These are phyloP conservation scores for Brevipalpus yothersi DNA, from an alignment of 1,140 invertebrate species.

Conservation along the genomic window DNA sequence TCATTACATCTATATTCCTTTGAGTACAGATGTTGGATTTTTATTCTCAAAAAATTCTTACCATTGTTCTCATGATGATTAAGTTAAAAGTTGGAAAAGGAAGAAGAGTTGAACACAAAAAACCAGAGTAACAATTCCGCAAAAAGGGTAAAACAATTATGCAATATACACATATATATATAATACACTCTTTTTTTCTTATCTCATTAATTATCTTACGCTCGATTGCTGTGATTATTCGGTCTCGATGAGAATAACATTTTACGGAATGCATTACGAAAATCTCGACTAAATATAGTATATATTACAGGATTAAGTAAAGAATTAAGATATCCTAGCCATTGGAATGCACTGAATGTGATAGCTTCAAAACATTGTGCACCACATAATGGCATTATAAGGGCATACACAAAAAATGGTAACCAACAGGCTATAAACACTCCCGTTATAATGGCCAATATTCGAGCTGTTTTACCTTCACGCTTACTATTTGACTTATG, in stretches of 20 bases:
- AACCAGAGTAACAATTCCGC: too few relatives aligned
- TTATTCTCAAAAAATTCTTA: too few relatives aligned
- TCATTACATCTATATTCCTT: too few relatives aligned
- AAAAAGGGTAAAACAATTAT: too few relatives aligned
- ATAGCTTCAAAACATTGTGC: conserved; percentile 37
- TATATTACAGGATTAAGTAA: conserved; percentile 74
- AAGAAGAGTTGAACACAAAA: too few relatives aligned
- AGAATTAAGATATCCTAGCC: conserved; percentile 75
- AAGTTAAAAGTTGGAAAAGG: too few relatives aligned
- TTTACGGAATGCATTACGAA: conserved; percentile 13
- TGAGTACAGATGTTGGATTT: too few relatives aligned
- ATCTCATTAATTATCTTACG: background rate
- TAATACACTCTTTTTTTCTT: too few relatives aligned
- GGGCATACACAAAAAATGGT: conserved; percentile 70
- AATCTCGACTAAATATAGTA: conserved; percentile 29
- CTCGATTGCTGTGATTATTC: too few relatives aligned
- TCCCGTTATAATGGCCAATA: conserved; percentile 63
- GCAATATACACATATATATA: too few relatives aligned
- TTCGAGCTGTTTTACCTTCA: conserved; percentile 54
- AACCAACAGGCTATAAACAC: conserved; percentile 81
- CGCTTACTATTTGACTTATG: conserved; percentile 20
- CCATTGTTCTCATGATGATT: too few relatives aligned
- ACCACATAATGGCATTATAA: conserved; percentile 51
- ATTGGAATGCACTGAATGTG: conserved; percentile 55
- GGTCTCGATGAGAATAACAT: background rate